Conservation (phyloP, 2,888 invertebrate genomes). For the Harmothoe impar region DNA sequence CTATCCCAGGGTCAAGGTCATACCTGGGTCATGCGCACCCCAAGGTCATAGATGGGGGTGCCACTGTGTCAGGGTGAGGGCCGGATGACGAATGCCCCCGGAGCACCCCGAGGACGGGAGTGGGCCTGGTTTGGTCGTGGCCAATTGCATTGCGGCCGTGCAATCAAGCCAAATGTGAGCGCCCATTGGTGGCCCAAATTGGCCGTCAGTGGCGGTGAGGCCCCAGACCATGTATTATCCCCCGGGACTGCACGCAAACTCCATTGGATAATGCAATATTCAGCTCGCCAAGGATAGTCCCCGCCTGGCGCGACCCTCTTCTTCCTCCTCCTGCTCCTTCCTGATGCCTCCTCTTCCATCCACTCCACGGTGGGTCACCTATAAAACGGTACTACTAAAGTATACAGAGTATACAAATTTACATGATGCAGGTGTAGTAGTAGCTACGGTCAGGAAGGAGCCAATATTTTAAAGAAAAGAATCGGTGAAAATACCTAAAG, state of each 20-base stretch:
- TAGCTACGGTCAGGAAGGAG: too few relatives aligned
- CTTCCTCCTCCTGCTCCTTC: not conserved
- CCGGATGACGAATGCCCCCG: not conserved
- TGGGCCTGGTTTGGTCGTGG: not conserved
- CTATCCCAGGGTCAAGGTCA: conserved; percentile 4
- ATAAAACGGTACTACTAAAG: too few relatives aligned
- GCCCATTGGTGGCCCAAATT: conserved; percentile 57
- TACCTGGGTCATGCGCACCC: not conserved
- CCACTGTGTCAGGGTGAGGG: not conserved
- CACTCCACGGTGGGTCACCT: too few relatives aligned
- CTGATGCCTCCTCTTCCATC: too few relatives aligned
- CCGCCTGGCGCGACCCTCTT: not conserved
- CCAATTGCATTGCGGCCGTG: conserved; percentile 50
- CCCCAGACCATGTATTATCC: conserved; percentile 40
- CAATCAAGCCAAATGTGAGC: conserved; percentile 59
- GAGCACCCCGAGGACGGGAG: not conserved
- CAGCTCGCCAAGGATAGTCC: not conserved
- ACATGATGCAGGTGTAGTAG: too few relatives aligned
- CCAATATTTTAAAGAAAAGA: too few relatives aligned
- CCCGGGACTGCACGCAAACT: conserved; percentile 12
- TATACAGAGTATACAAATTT: too few relatives aligned
- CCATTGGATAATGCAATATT: conserved; percentile 61
- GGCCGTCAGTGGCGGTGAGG: conserved; percentile 25
- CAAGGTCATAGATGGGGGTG: conserved; percentile 11
- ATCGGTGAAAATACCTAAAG: too few relatives aligned